Conservation (phyloP, 2,888 invertebrate species). For the Dasypogon diadema region DNA sequence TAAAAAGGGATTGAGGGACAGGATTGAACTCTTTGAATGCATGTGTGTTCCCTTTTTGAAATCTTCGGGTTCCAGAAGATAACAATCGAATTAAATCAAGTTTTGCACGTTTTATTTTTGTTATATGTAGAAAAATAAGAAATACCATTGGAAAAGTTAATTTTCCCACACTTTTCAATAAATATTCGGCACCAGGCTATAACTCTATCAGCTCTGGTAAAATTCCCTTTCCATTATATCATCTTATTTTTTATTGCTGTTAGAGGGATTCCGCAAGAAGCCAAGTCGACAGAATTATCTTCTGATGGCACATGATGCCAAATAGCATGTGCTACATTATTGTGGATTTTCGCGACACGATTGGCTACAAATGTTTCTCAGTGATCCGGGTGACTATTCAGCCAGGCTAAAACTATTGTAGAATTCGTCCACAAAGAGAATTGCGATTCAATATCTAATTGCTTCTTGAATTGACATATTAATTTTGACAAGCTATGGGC, state of each 20-base stretch:
- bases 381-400: background rate
- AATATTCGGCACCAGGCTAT: too few species aligned
- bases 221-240: slow-evolving; percentile 9
- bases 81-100: too few species aligned
- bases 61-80: too few species aligned
- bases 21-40: too few species aligned
- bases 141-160: background rate
- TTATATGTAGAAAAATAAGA: too few species aligned
- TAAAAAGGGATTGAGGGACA: too few species aligned
- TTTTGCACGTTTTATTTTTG: background rate
- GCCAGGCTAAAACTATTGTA: slow-evolving; percentile 17
- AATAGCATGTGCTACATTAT: background rate
- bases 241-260: background rate
- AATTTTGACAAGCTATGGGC: slow-evolving; percentile 36
- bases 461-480: background rate
- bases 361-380: slow-evolving; percentile 19
- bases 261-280: background rate
- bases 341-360: background rate
- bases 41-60: too few species aligned
- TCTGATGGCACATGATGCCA: slow-evolving; percentile 16
- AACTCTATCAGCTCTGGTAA: too few species aligned
- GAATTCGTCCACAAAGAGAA: slow-evolving; percentile 29
- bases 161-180: too few species aligned
- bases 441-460: background rate
- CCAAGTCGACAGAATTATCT: slow-evolving; percentile 7